Conservation (phyloP, 2,888 invertebrate species). For the Kuschelorhynchus macadamiae region DNA sequence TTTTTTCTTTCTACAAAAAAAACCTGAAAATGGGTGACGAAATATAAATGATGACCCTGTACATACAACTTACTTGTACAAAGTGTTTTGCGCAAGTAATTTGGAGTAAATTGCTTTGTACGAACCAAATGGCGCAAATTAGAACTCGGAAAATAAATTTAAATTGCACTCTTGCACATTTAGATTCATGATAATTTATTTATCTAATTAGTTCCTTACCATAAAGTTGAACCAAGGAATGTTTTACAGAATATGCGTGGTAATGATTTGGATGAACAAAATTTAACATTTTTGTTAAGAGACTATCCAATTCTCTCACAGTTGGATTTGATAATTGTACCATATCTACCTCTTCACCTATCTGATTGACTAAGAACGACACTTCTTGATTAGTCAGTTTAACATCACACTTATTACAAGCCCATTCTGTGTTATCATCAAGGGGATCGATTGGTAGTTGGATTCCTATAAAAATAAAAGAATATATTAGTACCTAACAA, state of each 20-base stretch:
- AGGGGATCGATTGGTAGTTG: conserved; percentile 81
- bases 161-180: no score
- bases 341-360: conserved; percentile 83
- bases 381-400: conserved; percentile 76
- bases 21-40: no score
- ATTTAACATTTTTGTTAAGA: conserved; percentile 78
- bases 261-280: conserved; percentile 90
- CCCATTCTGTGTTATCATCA: conserved; percentile 81
- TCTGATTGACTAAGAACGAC: conserved; percentile 77
- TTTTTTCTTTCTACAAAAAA: no score
- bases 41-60: no score
- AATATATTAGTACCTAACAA: neutral
- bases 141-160: no score
- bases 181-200: no score
- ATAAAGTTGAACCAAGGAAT: conserved; percentile 49
- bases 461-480: conserved; percentile 56
- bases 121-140: no score
- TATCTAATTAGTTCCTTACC: no score
- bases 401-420: conserved; percentile 79
- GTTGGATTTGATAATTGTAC: conserved; percentile 75
- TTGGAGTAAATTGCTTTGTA: no score
- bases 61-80: no score
- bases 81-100: no score
- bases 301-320: conserved; percentile 74
- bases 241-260: conserved; percentile 78